Evolutionary conservation across 2,888 invertebrate genomes (phyloP).

Genomic region (Pycnomerus fuliginosus): DNA sequence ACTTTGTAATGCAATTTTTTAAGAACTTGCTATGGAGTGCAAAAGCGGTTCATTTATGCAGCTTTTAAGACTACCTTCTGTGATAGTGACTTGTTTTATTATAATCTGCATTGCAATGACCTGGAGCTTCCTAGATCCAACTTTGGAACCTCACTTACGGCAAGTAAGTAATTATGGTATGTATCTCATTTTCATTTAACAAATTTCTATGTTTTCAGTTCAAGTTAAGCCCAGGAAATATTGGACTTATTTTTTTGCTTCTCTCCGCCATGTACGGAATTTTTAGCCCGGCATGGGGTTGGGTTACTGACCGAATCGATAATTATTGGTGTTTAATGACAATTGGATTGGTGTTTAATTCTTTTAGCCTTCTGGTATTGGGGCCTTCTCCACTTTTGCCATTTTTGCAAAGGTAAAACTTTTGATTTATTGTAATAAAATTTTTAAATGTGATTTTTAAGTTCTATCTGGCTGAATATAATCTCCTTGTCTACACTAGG

Average conservation of each 20-base stretch:
- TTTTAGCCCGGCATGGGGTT: conserved; percentile 72
- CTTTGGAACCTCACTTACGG: conserved; percentile 70
- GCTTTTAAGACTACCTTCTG: conserved; percentile 66
- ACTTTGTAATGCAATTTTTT: no score
- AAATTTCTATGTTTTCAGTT: conserved; percentile 53
- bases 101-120: conserved; percentile 70
- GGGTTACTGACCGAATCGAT: conserved; percentile 62
- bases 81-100: conserved; percentile 67
- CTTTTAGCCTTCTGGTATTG: conserved; percentile 62
- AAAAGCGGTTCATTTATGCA: conserved; percentile 62
- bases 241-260: conserved; percentile 70
- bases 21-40: conserved; percentile 47
- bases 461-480: conserved; percentile 66
- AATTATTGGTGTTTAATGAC: conserved; percentile 74
- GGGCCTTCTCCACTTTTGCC: conserved; percentile 66
- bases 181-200: conserved; percentile 1
- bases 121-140: conserved; percentile 76
- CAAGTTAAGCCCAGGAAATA: conserved; percentile 62
- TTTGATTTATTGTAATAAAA: not conserved
- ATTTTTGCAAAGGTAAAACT: conserved; percentile 59
- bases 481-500: conserved; percentile 66
- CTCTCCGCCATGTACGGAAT: conserved; percentile 70
- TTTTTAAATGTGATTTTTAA: conserved; percentile 44
- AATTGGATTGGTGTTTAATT: conserved; percentile 62
- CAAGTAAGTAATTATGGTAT: conserved; percentile 45